Base-by-base conservation (phyloP, 1,140 invertebrate species). In the Drosophila watanabei region DNA sequence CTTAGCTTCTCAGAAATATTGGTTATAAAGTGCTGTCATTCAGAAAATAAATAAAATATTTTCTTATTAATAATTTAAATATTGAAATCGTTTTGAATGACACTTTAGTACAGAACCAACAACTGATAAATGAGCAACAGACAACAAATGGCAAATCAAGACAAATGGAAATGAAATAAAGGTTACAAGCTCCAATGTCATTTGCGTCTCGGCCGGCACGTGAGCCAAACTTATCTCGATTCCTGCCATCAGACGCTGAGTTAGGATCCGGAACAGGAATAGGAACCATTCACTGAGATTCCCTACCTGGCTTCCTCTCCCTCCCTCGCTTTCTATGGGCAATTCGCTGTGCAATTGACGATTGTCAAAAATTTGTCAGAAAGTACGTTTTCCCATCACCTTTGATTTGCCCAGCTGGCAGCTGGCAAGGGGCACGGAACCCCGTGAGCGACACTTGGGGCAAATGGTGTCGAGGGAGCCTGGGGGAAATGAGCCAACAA, bases 341-440 rank as follows among this genome's bases (percentile, higher is more conserved):
- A 70, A 80, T 85, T 70, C 69, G 32, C 46, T 59, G 82, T 58
- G 57, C 84, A 85, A 90, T 89, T 90, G 85, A 90, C 62, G 85
- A 89, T 81, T 89, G 86, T 82, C 86, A 82, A 79, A 82, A 90
- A 89, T 85, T 89, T 89, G 86, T 89, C 85, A 89, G 78, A 89
- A 62, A 59, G 46, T 82, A 77, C 62, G 60, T 76, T 72, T 41
- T 72, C 52, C 45, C 66, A 76, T 71, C 68, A 80, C 68, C 73
- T 73, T 79, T 72, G 86, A 85, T 75, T 81, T 75, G 24, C 30
- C 51, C 51, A 24, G 11, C 62, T 41, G 60, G 41, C 51, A 49
- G 11, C n/a, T 35, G 51, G 30, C 51, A 33, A 52, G n/a, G 49
- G 28, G 45, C 45, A 60, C 33, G 30, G 52, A 9, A 59, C 58